Evolutionary conservation across 1,140 invertebrate species (phyloP).

Genomic region (Acarapis woodi): DNA sequence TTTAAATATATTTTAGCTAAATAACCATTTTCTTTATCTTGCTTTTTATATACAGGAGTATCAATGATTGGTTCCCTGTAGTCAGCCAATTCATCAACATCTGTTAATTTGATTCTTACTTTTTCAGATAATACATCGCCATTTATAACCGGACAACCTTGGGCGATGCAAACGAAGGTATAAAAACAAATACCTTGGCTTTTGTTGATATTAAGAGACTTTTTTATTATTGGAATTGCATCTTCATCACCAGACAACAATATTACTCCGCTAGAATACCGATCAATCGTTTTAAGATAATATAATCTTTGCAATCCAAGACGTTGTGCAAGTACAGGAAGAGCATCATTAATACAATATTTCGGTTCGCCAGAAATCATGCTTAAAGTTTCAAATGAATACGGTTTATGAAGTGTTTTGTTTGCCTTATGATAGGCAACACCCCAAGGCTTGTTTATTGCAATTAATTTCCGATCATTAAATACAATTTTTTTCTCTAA

Average conservation of each 20-base stretch:
- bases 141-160: not conserved
- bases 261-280: conserved; percentile 7
- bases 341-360: conserved; percentile 5
- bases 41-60: too few relatives aligned
- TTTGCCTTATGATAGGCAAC: conserved; percentile 5
- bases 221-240: too few relatives aligned
- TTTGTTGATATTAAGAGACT: too few relatives aligned
- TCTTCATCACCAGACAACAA: too few relatives aligned
- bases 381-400: conserved; percentile 1
- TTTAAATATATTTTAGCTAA: too few relatives aligned
- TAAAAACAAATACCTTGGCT: too few relatives aligned
- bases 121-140: not conserved
- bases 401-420: not conserved
- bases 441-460: conserved; percentile 8
- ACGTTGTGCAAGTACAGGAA: not conserved
- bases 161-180: not conserved
- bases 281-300: conserved; percentile 3
- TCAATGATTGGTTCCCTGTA: conserved; percentile 12
- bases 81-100: conserved; percentile 10
- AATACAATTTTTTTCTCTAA: conserved; percentile 6
- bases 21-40: too few relatives aligned
- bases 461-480: conserved; percentile 3
- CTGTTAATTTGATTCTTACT: conserved; percentile 7
- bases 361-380: conserved; percentile 3
- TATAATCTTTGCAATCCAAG: not conserved